These are phyloP conservation scores for Cephalopterus ornatus DNA, from an alignment of 2,113 vertebrate genomes.

Conservation along the genomic window DNA sequence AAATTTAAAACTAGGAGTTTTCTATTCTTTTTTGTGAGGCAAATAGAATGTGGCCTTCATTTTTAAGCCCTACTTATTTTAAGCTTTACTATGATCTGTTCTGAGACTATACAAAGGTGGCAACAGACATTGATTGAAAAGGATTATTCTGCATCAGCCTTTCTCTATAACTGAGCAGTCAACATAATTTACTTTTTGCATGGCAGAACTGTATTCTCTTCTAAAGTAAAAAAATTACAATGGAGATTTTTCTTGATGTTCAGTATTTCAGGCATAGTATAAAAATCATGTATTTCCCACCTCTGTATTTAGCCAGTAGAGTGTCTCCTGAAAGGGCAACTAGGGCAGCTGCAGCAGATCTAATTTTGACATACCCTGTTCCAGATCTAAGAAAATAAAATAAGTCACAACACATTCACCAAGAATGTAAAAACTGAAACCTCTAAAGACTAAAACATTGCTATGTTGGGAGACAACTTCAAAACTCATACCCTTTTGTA, in stretches of 20 bases:
- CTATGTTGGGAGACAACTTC: not conserved
- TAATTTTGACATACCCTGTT: conserved; percentile 60
- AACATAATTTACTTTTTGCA: not conserved
- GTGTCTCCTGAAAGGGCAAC: conserved; percentile 78
- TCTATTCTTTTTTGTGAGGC: not conserved
- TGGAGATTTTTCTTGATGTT: not conserved
- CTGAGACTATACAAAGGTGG: not conserved
- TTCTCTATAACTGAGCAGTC: not conserved
- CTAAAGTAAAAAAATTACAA: not conserved
- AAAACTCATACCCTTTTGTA: not conserved
- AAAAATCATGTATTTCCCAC: conserved; percentile 54
- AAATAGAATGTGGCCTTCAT: not conserved
- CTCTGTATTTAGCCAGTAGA: conserved; percentile 79
- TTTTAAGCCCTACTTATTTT: not conserved
- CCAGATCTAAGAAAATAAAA: conserved; percentile 55
- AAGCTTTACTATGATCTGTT: not conserved
- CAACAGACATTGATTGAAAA: not conserved
- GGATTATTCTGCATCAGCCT: not conserved
- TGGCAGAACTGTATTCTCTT: not conserved
- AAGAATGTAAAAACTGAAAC: not conserved
- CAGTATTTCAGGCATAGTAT: not conserved
- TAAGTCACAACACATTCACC: not conserved
- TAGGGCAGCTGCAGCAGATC: conserved; percentile 70
- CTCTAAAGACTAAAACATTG: not conserved
- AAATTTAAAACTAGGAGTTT: not conserved